Conservation (phyloP, 2,113 vertebrate species). For the Coracopsis vasa region DNA sequence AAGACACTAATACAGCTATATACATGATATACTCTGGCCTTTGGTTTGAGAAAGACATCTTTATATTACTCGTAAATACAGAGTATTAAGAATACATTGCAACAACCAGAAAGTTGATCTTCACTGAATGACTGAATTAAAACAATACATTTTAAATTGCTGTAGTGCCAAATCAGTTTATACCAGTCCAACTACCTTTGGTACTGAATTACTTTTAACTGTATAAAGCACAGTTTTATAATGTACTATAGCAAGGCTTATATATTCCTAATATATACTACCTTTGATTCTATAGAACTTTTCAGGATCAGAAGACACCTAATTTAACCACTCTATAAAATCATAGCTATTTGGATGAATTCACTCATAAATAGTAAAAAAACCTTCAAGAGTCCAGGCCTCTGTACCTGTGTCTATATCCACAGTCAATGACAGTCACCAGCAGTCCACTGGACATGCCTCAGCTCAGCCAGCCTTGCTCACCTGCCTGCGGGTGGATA, state of each 20-base stretch:
- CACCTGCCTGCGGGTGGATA: accelerated
- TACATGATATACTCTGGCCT: background rate
- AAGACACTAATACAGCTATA: background rate
- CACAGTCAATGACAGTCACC: background rate
- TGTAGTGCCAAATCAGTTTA: background rate
- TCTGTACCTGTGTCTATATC: no score
- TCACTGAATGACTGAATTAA: background rate
- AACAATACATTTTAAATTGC: background rate
- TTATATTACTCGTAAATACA: background rate
- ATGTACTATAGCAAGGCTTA: accelerated
- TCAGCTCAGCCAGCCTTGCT: background rate
- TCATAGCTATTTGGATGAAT: background rate
- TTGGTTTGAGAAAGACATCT: background rate
- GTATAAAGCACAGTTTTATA: background rate
- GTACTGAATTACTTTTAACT: background rate
- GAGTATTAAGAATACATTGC: background rate
- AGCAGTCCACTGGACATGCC: background rate
- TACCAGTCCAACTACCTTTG: background rate
- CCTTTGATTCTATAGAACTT: background rate
- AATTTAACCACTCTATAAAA: background rate
- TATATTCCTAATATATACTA: no score
- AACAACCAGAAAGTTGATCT: background rate
- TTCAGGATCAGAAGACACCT: background rate
- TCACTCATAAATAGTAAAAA: background rate
- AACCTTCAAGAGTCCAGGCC: background rate